Evolutionary conservation across 2,888 invertebrate species (phyloP).

Genomic region (Harpagoxenus sublaevis): DNA sequence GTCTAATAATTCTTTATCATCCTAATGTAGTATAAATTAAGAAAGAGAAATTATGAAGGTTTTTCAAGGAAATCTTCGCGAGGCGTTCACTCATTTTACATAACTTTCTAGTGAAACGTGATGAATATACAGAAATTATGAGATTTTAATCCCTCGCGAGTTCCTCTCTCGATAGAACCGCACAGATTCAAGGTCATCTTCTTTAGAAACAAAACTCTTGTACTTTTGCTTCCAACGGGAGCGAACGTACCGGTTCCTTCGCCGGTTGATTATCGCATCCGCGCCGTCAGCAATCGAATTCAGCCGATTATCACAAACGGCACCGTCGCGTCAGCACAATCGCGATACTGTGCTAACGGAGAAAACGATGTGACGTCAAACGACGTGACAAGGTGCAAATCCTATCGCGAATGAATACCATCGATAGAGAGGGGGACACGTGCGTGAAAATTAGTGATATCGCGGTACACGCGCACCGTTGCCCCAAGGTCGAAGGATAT

Average conservation of each 20-base stretch:
- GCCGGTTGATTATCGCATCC: conserved; percentile 6
- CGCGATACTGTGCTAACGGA: neutral
- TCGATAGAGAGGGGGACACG: neutral
- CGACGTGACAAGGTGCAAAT: neutral
- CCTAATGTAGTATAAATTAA: neutral
- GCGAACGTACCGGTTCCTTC: neutral
- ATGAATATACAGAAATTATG: neutral
- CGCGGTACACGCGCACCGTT: neutral
- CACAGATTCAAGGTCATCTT: neutral
- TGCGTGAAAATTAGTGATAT: conserved; percentile 24
- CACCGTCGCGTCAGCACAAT: neutral
- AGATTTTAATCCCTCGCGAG: neutral
- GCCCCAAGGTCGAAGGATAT: conserved; percentile 52
- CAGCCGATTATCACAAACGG: conserved; percentile 10
- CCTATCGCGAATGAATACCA: neutral
- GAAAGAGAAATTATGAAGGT: neutral
- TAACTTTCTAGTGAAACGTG: conserved; percentile 24
- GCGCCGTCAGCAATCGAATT: neutral
- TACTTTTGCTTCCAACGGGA: neutral
- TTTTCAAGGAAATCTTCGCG: neutral
- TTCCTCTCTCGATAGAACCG: neutral
- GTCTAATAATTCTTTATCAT: neutral
- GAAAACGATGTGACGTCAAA: conserved; percentile 9
- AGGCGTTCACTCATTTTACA: neutral
- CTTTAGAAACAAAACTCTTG: neutral